These are phyloP conservation scores for Teleogryllus occipitalis DNA, from an alignment of 1,140 invertebrate species.

Conservation along the genomic window DNA sequence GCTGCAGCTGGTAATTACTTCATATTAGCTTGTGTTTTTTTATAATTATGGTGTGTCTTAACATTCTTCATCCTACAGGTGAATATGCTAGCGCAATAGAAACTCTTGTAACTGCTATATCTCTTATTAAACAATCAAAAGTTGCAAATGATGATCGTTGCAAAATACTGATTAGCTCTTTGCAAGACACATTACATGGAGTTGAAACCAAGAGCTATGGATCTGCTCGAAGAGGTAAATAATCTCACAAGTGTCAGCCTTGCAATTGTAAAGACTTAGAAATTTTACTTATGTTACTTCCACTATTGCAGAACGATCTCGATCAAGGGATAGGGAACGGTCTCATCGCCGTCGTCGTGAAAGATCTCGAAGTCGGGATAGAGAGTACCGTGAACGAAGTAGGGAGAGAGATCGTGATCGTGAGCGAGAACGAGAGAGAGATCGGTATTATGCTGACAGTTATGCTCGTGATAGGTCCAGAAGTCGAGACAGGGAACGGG, in stretches of 20 bases:
- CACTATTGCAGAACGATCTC: constrained; percentile 51
- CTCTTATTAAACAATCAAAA: constrained; percentile 97
- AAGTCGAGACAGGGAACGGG: constrained; percentile 35
- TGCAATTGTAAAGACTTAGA: constrained; percentile 14
- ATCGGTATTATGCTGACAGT: constrained; percentile 32
- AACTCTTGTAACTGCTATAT: constrained; percentile 96
- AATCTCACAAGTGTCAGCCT: background rate
- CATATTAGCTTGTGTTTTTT: background rate
- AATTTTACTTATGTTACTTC: constrained; percentile 10
- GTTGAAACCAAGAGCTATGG: constrained; percentile 96
- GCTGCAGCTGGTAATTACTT: constrained; percentile 64
- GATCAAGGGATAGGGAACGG: constrained; percentile 67
- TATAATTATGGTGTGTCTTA: background rate
- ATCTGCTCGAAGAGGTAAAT: constrained; percentile 49
- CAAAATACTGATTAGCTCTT: constrained; percentile 93
- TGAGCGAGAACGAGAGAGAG: constrained; percentile 32
- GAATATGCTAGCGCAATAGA: constrained; percentile 97
- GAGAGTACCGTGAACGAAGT: constrained; percentile 62
- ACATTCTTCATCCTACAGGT: constrained; percentile 40
- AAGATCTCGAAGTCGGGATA: constrained; percentile 68
- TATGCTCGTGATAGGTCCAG: constrained; percentile 38
- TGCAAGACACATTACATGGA: constrained; percentile 93
- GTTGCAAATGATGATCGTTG: constrained; percentile 95
- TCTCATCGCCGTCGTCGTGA: constrained; percentile 56
- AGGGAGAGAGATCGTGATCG: constrained; percentile 53